These are phyloP conservation scores for Tor tambroides DNA, from an alignment of 2,113 vertebrate genomes.

Conservation along the genomic window DNA sequence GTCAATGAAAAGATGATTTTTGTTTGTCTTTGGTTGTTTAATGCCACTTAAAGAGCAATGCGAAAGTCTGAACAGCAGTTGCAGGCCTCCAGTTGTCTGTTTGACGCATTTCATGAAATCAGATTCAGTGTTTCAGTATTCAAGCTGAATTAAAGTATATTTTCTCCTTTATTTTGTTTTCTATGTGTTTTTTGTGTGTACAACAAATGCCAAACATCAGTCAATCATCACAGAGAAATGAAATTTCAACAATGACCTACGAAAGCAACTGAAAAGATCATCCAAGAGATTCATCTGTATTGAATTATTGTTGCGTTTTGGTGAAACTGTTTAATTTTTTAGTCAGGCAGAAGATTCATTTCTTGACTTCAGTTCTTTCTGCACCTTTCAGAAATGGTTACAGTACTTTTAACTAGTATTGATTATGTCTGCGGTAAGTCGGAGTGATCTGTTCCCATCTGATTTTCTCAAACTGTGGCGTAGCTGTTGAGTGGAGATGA, in stretches of 20 bases:
- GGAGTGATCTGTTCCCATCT: not conserved
- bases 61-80: constrained; percentile 25
- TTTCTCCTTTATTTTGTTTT: constrained; percentile 49
- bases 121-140: constrained; percentile 50
- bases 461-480: not conserved
- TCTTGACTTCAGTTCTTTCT: not conserved
- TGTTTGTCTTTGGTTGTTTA: constrained; percentile 32
- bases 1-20: constrained; percentile 1
- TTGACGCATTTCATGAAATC: constrained; percentile 30
- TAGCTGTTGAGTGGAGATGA: not conserved
- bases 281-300: not conserved
- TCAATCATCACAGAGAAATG: not conserved
- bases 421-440: not conserved
- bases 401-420: not conserved
- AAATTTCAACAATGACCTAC: not conserved
- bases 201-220: not conserved
- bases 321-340: not conserved
- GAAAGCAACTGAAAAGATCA: not conserved
- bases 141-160: constrained; percentile 59
- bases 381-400: not conserved
- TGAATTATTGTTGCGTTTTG: not conserved
- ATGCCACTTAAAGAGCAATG: constrained; percentile 9
- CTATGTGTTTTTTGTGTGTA: too few relatives aligned
- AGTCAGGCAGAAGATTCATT: not conserved
- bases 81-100: constrained; percentile 45